These are phyloP conservation scores for Drosophila sechellia DNA, from an alignment of 1,140 invertebrate species.

Conservation along the genomic window DNA sequence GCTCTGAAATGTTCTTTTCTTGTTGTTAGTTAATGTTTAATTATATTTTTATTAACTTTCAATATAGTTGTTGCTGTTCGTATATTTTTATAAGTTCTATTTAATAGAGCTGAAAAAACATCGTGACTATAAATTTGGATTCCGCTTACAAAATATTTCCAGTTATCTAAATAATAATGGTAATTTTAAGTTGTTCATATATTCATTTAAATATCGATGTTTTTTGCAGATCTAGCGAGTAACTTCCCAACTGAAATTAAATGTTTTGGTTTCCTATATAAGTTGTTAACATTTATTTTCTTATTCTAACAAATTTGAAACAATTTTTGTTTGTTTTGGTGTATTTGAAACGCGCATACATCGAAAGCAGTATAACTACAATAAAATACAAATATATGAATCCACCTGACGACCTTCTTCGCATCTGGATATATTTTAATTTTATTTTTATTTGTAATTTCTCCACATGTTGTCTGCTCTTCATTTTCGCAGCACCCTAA, in stretches of 20 bases:
- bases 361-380: constrained; percentile 50
- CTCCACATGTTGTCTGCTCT: constrained; percentile 38
- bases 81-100: not conserved
- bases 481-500: constrained; percentile 78
- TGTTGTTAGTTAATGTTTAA: constrained; percentile 7
- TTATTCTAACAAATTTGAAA: constrained; percentile 64
- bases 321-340: constrained; percentile 39
- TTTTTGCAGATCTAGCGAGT: not conserved
- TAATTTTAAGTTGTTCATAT: too few species aligned
- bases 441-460: constrained; percentile 41
- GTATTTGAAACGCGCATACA: constrained; percentile 52
- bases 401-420: constrained; percentile 4
- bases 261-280: constrained; percentile 49
- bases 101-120: not conserved
- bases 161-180: not conserved
- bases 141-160: too few species aligned
- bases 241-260: constrained; percentile 47
- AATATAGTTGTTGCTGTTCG: constrained; percentile 15
- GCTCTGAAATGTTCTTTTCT: not conserved
- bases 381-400: constrained; percentile 52
- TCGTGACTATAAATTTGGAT: not conserved
- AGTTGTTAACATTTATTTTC: constrained; percentile 63
- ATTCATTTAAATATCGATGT: not conserved
- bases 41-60: constrained; percentile 18
- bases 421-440: constrained; percentile 28